phyloP scores from a whole-genome alignment of 2,888 invertebrate genomes.

The Cybosia mesomella region DNA sequence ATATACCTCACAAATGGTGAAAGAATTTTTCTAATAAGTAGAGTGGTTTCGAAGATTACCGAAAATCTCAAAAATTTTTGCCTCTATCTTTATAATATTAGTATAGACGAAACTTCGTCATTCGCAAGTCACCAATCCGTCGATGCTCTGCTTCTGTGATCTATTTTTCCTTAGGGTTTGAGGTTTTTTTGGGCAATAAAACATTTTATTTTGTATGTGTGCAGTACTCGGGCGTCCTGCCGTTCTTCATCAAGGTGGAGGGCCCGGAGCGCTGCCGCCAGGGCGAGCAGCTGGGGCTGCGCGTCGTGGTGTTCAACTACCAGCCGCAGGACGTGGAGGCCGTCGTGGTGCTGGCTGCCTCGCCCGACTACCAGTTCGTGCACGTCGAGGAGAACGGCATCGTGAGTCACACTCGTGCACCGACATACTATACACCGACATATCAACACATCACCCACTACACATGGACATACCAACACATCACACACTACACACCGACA shows the following conservation, averaged over 20 bases:
- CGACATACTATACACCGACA: neutral
- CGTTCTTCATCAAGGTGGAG: constrained; percentile 98
- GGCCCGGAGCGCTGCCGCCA: constrained; percentile 94
- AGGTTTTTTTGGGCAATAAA: neutral
- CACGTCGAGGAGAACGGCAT: constrained; percentile 96
- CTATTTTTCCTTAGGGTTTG: too few species aligned
- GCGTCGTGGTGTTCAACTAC: constrained; percentile 98
- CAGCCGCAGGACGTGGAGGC: constrained; percentile 94
- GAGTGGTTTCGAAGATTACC: too few species aligned
- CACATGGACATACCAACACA: neutral
- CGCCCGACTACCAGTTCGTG: constrained; percentile 95
- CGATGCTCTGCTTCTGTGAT: too few species aligned
- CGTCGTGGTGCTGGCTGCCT: constrained; percentile 94
- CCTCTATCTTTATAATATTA: too few species aligned
- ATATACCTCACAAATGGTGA: too few species aligned
- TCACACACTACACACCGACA: too few species aligned
- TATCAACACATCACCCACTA: neutral
- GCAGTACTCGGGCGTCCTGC: constrained; percentile 95
- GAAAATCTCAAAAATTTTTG: too few species aligned
- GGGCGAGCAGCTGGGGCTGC: constrained; percentile 97
- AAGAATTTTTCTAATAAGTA: too few species aligned
- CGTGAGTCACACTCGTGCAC: constrained; percentile 77
- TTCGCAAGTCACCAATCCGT: too few species aligned
- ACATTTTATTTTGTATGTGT: neutral
- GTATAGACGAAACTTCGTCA: too few species aligned